Base-by-base conservation (phyloP, 2,113 vertebrate species). In the Chascanopsetta lugubris region DNA sequence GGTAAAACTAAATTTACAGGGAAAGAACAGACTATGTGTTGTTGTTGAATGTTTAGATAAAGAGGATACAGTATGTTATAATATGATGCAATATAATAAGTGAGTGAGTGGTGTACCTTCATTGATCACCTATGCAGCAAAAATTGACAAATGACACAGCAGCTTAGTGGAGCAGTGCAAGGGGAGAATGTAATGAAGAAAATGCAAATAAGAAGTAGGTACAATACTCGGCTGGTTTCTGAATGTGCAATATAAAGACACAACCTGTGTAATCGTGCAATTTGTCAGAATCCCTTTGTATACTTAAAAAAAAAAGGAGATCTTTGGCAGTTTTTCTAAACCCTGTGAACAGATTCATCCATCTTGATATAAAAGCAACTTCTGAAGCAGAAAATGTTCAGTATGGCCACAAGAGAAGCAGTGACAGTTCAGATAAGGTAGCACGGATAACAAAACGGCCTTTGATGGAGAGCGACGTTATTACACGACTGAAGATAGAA, bases 351-450 rank as follows among this genome's bases (percentile, higher is more conserved):
- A 21, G 3, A 55, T 21, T 24, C 18, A 53, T 53, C 11, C 11
- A 24, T n/a, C n/a, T n/a, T n/a, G n/a, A n/a, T 64, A 45, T 15
- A 27, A 6, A 45, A 24, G 9, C 3, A 45, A 38, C 58, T 58
- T 51, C 9, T 40, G 18, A 15, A 27, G 8, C 15, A 42, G n/a
- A 11, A 12, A 54, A 49, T 30, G 18, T 8, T 22, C 46, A 18
- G 7, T 15, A 25, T 58, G 42, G n/a, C 42, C 46, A 43, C 18
- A 30, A 42, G 38, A 42, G 34, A 43, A 17, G 17, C 27, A 63
- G 38, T 64, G 45, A 59, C 47, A 58, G 12, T n/a, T 65, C 18
- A 21, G 8, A 57, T 45, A n/a, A 32, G 45, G 20, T 65, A 56
- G 17, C 40, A 42, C 38, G 27, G 9, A 29, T 10, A 27, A 56